These are phyloP conservation scores for Malacoraja senta DNA, from an alignment of 2,797 vertebrate species.

Conservation along the genomic window DNA sequence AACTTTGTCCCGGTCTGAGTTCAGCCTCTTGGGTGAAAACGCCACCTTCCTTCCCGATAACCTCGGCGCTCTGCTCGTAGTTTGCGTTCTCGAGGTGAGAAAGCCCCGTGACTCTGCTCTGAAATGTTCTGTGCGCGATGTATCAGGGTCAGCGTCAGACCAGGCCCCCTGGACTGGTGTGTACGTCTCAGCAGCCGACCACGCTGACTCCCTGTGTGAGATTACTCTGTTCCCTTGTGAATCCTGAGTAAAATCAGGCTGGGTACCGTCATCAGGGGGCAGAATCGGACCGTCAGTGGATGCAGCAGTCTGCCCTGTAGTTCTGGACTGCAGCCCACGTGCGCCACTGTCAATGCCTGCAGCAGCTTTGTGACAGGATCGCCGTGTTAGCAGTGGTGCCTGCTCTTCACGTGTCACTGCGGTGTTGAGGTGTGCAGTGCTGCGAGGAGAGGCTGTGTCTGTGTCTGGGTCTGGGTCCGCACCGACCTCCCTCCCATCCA, in stretches of 20 bases:
- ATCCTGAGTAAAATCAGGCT: slow-evolving; percentile 44
- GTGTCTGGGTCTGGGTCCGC: not conserved
- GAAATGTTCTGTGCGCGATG: slow-evolving; percentile 38
- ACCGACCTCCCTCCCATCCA: not conserved
- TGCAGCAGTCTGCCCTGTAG: not conserved
- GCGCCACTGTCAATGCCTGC: not conserved
- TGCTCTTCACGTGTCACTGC: not conserved
- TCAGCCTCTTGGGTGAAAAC: slow-evolving; percentile 43
- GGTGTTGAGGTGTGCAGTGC: not conserved
- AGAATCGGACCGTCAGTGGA: not conserved
- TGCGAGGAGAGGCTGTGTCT: not conserved
- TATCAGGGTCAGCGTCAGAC: slow-evolving; percentile 34
- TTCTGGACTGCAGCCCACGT: not conserved
- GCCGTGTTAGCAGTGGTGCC: not conserved
- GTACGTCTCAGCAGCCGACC: not conserved
- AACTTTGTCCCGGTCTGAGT: not conserved
- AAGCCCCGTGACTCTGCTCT: slow-evolving; percentile 31
- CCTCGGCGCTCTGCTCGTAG: not conserved
- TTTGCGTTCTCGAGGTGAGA: not conserved
- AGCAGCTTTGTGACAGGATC: not conserved
- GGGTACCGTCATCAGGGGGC: not conserved
- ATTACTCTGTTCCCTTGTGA: slow-evolving; percentile 40
- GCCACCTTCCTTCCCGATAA: slow-evolving; percentile 36
- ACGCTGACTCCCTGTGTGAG: slow-evolving; percentile 38
- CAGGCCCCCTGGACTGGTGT: not conserved